phyloP scores from a whole-genome alignment of 2,113 vertebrate genomes.

The Jaculus jaculus region DNA sequence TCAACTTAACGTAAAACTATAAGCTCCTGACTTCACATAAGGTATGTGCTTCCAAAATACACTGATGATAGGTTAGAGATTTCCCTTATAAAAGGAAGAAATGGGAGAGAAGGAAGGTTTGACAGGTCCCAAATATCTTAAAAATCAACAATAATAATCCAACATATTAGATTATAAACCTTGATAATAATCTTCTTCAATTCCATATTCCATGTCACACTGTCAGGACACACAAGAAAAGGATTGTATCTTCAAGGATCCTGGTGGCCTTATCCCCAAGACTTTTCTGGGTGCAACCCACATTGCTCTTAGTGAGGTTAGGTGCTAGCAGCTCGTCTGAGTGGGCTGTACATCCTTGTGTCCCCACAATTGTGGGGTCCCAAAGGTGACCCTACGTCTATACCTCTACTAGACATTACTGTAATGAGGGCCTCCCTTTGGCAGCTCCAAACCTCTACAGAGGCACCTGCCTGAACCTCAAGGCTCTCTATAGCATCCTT shows the following conservation, averaged over 20 bases:
- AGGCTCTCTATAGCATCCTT: background rate
- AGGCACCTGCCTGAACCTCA: background rate
- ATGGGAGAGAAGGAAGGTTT: too few species aligned
- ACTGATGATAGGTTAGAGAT: background rate
- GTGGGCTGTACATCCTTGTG: background rate
- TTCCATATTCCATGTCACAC: background rate
- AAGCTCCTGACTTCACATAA: background rate
- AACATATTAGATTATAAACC: too few species aligned
- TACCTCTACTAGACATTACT: background rate
- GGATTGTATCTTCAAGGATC: background rate
- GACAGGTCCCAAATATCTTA: background rate
- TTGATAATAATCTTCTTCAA: background rate
- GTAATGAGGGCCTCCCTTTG: background rate
- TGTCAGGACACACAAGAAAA: background rate
- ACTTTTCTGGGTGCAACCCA: background rate
- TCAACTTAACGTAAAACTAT: background rate
- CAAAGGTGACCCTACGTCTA: background rate
- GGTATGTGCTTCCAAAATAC: background rate
- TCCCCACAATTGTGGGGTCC: background rate
- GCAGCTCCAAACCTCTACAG: background rate
- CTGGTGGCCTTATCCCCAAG: background rate
- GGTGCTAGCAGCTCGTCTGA: too few species aligned
- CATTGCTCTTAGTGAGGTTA: background rate
- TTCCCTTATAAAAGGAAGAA: background rate
- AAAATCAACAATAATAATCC: background rate